phyloP scores from a whole-genome alignment of 2,113 vertebrate species.

The Buteo buteo region DNA sequence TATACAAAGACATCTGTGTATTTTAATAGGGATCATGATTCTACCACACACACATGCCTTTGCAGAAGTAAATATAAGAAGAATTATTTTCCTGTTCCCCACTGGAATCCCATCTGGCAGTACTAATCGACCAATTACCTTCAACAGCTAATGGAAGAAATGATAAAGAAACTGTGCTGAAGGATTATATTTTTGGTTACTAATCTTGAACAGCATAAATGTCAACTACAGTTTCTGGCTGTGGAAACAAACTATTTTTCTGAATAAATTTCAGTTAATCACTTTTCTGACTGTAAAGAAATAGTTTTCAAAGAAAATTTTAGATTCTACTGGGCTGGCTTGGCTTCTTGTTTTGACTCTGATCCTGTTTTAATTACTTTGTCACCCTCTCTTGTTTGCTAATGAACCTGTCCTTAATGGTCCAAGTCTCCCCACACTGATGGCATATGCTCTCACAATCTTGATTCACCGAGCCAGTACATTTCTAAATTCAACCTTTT shows the following conservation, averaged over 20 bases:
- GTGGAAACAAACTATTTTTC: not conserved
- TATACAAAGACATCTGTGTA: not conserved
- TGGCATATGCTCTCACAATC: not conserved
- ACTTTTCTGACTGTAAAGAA: not conserved
- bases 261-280: not conserved
- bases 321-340: not conserved
- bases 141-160: not conserved
- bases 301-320: not conserved
- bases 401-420: not conserved
- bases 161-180: not conserved
- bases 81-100: not conserved
- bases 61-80: not conserved
- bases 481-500: not conserved
- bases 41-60: not conserved
- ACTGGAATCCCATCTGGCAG: constrained; percentile 30
- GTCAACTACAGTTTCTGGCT: not conserved
- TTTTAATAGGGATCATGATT: constrained; percentile 3
- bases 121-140: not conserved
- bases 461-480: not conserved
- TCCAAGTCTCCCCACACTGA: not conserved
- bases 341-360: not conserved
- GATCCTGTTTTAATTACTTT: not conserved
- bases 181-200: not conserved
- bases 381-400: not conserved
- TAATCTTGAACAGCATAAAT: not conserved